Percentiles rank a stretch among this genome's conserved stretches.
phyloP scores from a whole-genome alignment of 1,140 invertebrate genomes.

The Cepaea nemoralis region DNA sequence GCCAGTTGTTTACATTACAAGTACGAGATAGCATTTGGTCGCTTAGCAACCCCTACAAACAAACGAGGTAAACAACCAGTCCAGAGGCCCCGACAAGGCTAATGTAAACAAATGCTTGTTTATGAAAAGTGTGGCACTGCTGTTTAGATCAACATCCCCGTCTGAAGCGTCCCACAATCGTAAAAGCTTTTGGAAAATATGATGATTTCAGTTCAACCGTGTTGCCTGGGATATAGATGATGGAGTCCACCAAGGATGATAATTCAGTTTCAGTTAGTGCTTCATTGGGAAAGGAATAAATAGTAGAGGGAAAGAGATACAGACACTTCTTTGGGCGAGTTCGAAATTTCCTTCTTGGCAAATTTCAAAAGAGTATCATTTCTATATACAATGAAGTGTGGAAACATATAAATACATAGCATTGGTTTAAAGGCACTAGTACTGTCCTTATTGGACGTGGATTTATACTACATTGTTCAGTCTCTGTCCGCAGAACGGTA shows the following conservation, averaged over 20 bases:
- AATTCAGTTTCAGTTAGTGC: background rate
- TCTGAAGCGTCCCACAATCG: conserved; percentile 1
- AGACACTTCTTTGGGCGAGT: too few species aligned
- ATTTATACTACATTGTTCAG: too few species aligned
- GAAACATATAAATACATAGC: too few species aligned
- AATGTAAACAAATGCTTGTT: conserved; percentile 40
- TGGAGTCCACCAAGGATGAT: background rate
- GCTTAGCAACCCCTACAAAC: conserved; percentile 40
- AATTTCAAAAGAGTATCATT: too few species aligned
- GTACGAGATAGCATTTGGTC: conserved; percentile 37
- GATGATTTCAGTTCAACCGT: background rate
- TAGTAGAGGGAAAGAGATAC: background rate
- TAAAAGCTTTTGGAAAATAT: background rate
- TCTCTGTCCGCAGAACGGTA: too few species aligned
- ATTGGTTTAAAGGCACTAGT: too few species aligned
- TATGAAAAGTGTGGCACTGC: conserved; percentile 39
- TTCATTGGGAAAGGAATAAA: background rate
- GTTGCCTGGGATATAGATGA: background rate
- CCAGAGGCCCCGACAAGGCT: conserved; percentile 34
- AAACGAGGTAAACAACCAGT: conserved; percentile 38
- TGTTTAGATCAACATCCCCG: conserved; percentile 35
- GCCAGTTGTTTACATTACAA: conserved; percentile 38
- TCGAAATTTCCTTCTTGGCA: too few species aligned
- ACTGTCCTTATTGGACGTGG: too few species aligned
- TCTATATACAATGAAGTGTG: too few species aligned